Conservation (phyloP, 2,113 vertebrate genomes). For the Perca fluviatilis region DNA sequence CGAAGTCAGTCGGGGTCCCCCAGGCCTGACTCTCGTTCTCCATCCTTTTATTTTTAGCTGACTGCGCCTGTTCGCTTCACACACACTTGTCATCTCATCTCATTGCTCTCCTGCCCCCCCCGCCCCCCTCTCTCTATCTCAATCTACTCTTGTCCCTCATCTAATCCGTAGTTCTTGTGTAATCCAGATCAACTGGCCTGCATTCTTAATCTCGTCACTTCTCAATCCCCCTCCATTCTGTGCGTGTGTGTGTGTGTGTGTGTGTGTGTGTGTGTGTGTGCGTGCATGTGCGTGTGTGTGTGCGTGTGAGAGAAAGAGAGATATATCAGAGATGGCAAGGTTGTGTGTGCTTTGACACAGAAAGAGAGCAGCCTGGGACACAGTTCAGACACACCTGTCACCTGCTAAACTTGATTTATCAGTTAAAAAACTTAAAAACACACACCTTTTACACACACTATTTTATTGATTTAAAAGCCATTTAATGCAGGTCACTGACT, state of each 20-base stretch:
- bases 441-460: not conserved
- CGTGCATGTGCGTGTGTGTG: slow-evolving; percentile 2
- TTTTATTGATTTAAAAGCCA: not conserved
- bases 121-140: slow-evolving; percentile 47
- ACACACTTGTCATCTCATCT: slow-evolving; percentile 62
- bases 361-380: slow-evolving; percentile 42
- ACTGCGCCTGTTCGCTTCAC: slow-evolving; percentile 50
- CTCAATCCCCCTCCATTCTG: slow-evolving; percentile 68
- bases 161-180: slow-evolving; percentile 78
- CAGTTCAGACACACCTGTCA: slow-evolving; percentile 57
- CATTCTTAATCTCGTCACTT: slow-evolving; percentile 83
- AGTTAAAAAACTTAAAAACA: slow-evolving; percentile 23
- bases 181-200: slow-evolving; percentile 82
- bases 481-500: not conserved
- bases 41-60: slow-evolving; percentile 70
- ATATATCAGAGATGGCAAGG: slow-evolving; percentile 48
- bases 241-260: slow-evolving; percentile 9
- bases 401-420: slow-evolving; percentile 65
- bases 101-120: slow-evolving; percentile 8
- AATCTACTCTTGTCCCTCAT: slow-evolving; percentile 68
- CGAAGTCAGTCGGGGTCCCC: slow-evolving; percentile 64
- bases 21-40: slow-evolving; percentile 60
- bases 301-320: slow-evolving; percentile 17
- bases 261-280: slow-evolving; percentile 18
- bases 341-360: slow-evolving; percentile 53